Base-by-base conservation (phyloP, 2,888 invertebrate species). In the Pammene fasciana region DNA sequence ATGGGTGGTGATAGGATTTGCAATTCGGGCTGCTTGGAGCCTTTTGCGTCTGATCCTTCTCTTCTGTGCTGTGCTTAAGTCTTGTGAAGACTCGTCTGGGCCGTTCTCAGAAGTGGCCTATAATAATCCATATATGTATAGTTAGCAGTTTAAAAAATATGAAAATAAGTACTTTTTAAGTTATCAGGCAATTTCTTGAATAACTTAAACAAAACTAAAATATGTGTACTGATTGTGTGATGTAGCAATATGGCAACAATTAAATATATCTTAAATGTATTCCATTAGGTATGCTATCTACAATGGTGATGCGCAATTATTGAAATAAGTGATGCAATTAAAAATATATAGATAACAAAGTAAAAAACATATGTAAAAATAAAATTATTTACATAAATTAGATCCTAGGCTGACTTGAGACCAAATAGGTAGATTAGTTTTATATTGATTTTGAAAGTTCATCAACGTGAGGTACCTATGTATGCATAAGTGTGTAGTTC, bases 41-140 rank as follows among this genome's bases (percentile, higher is more conserved):
- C 77, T 88, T 70, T 83, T 84, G 36, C 88, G 79, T 66, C 89
- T 78, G 18, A 81, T 74, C 71, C 88, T 82, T 74, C 89, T 81
- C 68, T 83, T 89, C 66, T 84, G 75, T 45, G 86, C 74, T 65
- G 77, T 10, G 26, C 81, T 78, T 64, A 78, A 57, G 46, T 62
- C 72, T 55, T 56, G 45, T 4, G 60, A 46, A 38, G 45, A 14
- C 9, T 52, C n/a, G 26, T 59, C 61, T 6, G 41, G 26, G 8
- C 34, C 11, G 26, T 52, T 26, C 16, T 34, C 54, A 10, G 60
- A 46, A 10, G 60, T 16, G 13, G 14, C 54, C 70, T 70, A 38
- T 7, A 55, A 64, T 45, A 46, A 62, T 14, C 14, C 34, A 55
- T 16, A 55, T n/a, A n/a, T n/a, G n/a, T n/a, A n/a, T n/a, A n/a